phyloP scores from a whole-genome alignment of 2,797 vertebrate genomes.

The Cygnus olor region DNA sequence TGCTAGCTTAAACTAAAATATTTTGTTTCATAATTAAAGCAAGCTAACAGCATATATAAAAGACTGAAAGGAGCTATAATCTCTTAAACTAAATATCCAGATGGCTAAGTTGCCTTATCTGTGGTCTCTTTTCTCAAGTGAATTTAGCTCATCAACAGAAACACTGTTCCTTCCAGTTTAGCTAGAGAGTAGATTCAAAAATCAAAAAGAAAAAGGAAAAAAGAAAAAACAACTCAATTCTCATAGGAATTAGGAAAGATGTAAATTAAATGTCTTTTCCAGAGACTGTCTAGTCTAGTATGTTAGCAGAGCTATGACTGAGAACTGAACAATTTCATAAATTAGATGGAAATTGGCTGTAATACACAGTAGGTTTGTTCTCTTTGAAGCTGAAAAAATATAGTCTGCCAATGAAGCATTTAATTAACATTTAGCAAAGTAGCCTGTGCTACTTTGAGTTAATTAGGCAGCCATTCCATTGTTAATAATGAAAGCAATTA shows the following conservation, averaged over 20 bases:
- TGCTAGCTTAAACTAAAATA: neutral
- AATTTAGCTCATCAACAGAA: neutral
- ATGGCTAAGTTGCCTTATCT: too few species aligned
- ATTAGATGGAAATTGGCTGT: neutral
- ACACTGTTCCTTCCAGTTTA: neutral
- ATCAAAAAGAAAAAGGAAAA: too few species aligned
- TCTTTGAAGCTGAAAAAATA: neutral
- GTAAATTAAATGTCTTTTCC: neutral
- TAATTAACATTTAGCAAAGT: constrained; percentile 29
- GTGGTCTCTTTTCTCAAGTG: neutral
- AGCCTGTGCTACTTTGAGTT: neutral
- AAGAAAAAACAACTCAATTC: neutral
- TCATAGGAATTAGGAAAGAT: neutral
- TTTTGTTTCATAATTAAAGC: neutral
- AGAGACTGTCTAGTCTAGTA: neutral
- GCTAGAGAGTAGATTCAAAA: neutral
- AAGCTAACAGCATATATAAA: neutral
- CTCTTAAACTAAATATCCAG: neutral
- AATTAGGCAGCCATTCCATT: neutral
- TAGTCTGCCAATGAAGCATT: neutral
- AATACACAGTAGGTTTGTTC: neutral
- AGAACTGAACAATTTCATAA: neutral
- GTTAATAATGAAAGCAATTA: constrained; percentile 42
- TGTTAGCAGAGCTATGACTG: neutral
- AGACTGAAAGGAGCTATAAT: neutral